Evolutionary conservation across 2,888 invertebrate species (phyloP).

Genomic region (Bombylius discolor): DNA sequence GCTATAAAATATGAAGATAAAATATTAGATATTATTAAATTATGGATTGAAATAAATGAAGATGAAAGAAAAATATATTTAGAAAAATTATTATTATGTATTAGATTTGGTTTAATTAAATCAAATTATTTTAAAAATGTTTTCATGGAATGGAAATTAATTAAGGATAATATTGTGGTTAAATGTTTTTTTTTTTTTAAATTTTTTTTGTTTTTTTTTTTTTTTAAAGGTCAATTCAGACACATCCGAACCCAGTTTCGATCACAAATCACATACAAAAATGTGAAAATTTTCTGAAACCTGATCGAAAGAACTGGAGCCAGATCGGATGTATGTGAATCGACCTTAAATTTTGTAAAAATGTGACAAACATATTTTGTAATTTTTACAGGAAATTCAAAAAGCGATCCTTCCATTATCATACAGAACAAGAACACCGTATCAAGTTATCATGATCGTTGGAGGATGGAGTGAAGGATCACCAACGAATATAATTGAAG

Average conservation of each 20-base stretch:
- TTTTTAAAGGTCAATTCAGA: no score
- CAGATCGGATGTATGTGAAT: no score
- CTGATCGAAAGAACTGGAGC: no score
- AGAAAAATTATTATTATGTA: slow-evolving; percentile 47
- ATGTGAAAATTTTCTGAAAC: no score
- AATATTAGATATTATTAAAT: slow-evolving; percentile 58
- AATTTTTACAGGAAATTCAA: no score
- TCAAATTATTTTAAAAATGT: slow-evolving; percentile 44
- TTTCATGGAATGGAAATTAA: slow-evolving; percentile 43
- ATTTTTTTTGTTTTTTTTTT: no score
- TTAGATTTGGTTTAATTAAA: slow-evolving; percentile 53
- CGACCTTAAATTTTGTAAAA: no score
- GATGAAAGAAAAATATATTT: slow-evolving; percentile 42
- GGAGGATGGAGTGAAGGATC: slow-evolving; percentile 81
- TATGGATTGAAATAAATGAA: slow-evolving; percentile 53
- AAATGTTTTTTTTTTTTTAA: background rate
- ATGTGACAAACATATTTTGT: no score
- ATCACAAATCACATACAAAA: no score
- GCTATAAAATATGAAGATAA: slow-evolving; percentile 60
- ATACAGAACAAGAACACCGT: slow-evolving; percentile 57
- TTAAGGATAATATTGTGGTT: slow-evolving; percentile 40
- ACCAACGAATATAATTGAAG: slow-evolving; percentile 65
- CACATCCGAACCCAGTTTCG: no score
- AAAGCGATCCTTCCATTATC: slow-evolving; percentile 22
- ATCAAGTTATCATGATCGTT: slow-evolving; percentile 67